Conservation (phyloP, 2,888 invertebrate species). For the Bombylius major region DNA sequence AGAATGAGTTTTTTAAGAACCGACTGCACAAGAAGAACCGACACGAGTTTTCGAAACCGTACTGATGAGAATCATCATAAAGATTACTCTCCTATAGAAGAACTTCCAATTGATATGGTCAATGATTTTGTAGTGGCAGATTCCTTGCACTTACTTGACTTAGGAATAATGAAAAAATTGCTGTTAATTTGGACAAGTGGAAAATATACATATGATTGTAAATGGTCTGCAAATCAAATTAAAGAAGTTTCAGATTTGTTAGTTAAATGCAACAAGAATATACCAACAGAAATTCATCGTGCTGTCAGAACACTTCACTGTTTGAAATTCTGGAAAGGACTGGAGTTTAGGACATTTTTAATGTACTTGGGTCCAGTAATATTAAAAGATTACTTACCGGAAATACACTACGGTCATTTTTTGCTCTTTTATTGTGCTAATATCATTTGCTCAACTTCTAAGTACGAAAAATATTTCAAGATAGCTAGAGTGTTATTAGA, state of each 20-base stretch:
- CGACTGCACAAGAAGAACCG: not conserved
- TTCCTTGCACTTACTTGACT: not conserved
- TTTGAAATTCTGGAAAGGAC: not conserved
- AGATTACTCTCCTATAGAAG: not conserved
- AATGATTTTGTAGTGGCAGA: not conserved
- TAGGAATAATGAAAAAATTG: not conserved
- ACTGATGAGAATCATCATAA: not conserved
- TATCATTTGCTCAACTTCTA: not conserved
- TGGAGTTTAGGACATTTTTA: not conserved
- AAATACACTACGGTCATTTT: too few species aligned
- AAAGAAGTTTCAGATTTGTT: not conserved
- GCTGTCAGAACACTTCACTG: not conserved
- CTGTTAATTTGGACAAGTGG: not conserved
- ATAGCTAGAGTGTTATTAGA: conserved; percentile 14
- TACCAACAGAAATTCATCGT: not conserved
- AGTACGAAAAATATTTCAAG: conserved; percentile 8
- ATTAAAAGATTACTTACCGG: conserved; percentile 4
- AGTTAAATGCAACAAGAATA: not conserved
- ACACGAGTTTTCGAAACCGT: not conserved
- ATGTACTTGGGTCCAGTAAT: not conserved
- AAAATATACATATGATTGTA: not conserved
- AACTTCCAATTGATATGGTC: conserved; percentile 1
- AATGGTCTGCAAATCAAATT: not conserved
- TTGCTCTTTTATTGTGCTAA: too few species aligned
- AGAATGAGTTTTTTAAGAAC: too few species aligned